phyloP scores from a whole-genome alignment of 2,888 invertebrate species.

The Dilophus febrilis region DNA sequence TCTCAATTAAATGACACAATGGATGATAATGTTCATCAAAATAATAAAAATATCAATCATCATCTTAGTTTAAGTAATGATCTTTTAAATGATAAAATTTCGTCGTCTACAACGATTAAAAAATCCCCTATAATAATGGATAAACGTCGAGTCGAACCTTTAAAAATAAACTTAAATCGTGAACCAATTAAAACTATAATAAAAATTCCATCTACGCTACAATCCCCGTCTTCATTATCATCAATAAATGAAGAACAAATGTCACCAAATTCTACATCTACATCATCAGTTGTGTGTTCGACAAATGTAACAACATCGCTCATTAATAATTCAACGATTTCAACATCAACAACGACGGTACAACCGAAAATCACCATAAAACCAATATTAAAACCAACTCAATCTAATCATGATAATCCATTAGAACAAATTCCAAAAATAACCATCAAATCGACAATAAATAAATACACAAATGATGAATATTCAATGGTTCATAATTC shows the following conservation, averaged over 20 bases:
- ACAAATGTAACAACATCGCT: not conserved
- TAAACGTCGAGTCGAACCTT: slow-evolving; percentile 26
- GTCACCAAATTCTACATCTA: slow-evolving; percentile 2
- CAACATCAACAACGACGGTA: not conserved
- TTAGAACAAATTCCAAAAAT: slow-evolving; percentile 14
- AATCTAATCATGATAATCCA: not conserved
- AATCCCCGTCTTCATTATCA: not conserved
- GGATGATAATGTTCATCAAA: not conserved
- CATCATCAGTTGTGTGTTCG: not conserved
- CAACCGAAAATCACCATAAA: not conserved
- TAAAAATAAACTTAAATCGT: slow-evolving; percentile 26
- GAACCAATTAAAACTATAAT: slow-evolving; percentile 12
- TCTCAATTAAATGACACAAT: not conserved
- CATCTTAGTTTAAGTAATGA: not conserved
- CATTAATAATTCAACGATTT: not conserved
- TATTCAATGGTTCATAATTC: not conserved
- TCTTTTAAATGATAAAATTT: not conserved
- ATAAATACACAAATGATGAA: slow-evolving; percentile 9
- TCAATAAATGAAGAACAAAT: not conserved
- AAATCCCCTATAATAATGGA: slow-evolving; percentile 1
- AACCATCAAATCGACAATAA: slow-evolving; percentile 21
- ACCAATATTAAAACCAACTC: slow-evolving; percentile 1
- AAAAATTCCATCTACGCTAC: slow-evolving; percentile 4
- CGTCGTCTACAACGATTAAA: not conserved
- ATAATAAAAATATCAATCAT: not conserved